These are phyloP conservation scores for Megaceryle maxima DNA, from an alignment of 2,113 vertebrate genomes.

Conservation along the genomic window DNA sequence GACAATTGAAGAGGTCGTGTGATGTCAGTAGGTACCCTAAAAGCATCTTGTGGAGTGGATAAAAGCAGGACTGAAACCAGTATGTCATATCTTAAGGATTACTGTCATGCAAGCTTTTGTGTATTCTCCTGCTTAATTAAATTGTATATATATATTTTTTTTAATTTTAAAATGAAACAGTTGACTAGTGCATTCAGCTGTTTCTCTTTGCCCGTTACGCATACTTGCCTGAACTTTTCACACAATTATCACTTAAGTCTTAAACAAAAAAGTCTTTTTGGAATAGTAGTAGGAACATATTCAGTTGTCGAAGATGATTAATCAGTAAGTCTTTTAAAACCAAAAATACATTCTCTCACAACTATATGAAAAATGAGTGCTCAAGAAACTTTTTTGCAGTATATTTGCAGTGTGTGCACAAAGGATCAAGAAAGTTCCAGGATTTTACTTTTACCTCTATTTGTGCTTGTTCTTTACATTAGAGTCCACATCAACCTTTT, in stretches of 20 bases:
- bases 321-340: background rate
- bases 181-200: no score
- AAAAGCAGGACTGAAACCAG: no score
- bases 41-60: no score
- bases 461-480: background rate
- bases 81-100: no score
- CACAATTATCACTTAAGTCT: background rate
- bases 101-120: no score
- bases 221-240: background rate
- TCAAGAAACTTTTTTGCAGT: background rate
- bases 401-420: background rate
- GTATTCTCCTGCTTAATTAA: no score
- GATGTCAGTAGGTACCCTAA: no score
- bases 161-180: no score
- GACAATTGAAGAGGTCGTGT: no score
- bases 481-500: background rate
- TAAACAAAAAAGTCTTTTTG: background rate
- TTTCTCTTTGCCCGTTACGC: no score
- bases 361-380: background rate
- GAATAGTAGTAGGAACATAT: background rate
- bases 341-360: background rate
- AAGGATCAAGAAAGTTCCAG: background rate
- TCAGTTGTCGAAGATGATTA: background rate
- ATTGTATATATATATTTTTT: no score
- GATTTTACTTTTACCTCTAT: background rate